Conservation (phyloP, 2,113 vertebrate species). For the Myrmecophaga tridactyla region DNA sequence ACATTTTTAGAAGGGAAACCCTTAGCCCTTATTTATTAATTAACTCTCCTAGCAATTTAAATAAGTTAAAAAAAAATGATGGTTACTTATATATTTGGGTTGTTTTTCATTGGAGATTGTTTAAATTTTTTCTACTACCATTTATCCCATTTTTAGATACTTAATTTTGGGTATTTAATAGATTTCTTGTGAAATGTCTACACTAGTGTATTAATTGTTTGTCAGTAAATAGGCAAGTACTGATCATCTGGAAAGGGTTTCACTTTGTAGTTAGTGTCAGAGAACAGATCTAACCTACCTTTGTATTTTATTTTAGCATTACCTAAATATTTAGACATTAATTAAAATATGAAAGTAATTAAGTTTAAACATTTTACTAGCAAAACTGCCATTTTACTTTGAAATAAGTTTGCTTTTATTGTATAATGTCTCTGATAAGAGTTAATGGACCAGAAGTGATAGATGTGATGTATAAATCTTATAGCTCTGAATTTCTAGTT, state of each 20-base stretch:
- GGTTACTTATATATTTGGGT: background rate
- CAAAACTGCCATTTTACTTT: conserved; percentile 1
- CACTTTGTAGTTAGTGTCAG: background rate
- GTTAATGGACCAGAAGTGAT: conserved; percentile 29
- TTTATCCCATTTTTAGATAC: background rate
- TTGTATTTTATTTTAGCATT: background rate
- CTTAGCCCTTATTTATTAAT: background rate
- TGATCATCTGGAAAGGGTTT: conserved; percentile 4
- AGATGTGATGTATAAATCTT: background rate
- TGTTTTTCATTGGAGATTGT: conserved; percentile 16
- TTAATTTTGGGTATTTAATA: background rate
- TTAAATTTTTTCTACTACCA: background rate
- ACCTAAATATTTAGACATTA: background rate
- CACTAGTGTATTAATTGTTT: background rate
- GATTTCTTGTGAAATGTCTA: background rate
- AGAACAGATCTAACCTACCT: background rate
- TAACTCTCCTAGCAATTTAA: background rate
- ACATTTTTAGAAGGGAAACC: background rate
- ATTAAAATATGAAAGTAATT: background rate
- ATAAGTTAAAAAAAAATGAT: background rate
- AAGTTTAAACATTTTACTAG: background rate
- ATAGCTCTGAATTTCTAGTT: background rate
- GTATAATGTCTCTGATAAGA: background rate
- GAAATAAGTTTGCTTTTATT: background rate
- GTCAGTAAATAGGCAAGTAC: background rate